Evolutionary conservation across 2,888 invertebrate genomes (phyloP), one percentile per base, ranked within the genome.

Genomic region (Ochropleura plecta): DNA sequence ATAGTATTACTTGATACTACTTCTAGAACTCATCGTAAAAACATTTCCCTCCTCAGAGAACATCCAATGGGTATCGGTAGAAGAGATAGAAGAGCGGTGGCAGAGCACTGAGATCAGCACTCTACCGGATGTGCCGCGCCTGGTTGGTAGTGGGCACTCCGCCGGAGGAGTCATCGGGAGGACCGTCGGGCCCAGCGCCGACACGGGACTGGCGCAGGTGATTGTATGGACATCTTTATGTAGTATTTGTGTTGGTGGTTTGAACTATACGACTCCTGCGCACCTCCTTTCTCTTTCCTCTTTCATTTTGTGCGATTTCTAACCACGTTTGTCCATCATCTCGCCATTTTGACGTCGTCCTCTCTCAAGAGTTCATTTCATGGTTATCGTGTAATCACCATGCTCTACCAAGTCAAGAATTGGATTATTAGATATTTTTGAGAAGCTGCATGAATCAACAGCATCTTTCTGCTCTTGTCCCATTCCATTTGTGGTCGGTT

Each of bases 131-230:
- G 98, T 99, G 71, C 98, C 99, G 4, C 98, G 99, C 83, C 97
- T 99, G 85, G 99, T 99, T 72, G 98, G 99, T 76, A 99, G 99
- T 92, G 99, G 99, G 0, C 99, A 99, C 90, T 99, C 99, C 84
- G 99, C 99, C 18, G 99, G 99, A 20, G 99, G 99, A 0, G 99
- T 99, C 71, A 99, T 99, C 69, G 99, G 98, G 78, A 97, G 98
- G 93, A 98, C 98, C 0, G 99, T 99, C 2, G 99, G 99, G 20
- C 98, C 98, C 42, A 97, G 98, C 75, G 94, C 93, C 12, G 95
- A 94, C 76, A 90, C 95, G 1, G 94, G 92, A 0, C 90, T 94
- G 0, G 97, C 91, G 92, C 97, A 90, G 97, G 97, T 89, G 6
- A 60, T 16, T 40, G 4, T 16, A 0, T 44, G 40, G 7, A 60